These are phyloP conservation scores for Dinoponera quadriceps DNA, from an alignment of 1,140 invertebrate species.

Conservation along the genomic window DNA sequence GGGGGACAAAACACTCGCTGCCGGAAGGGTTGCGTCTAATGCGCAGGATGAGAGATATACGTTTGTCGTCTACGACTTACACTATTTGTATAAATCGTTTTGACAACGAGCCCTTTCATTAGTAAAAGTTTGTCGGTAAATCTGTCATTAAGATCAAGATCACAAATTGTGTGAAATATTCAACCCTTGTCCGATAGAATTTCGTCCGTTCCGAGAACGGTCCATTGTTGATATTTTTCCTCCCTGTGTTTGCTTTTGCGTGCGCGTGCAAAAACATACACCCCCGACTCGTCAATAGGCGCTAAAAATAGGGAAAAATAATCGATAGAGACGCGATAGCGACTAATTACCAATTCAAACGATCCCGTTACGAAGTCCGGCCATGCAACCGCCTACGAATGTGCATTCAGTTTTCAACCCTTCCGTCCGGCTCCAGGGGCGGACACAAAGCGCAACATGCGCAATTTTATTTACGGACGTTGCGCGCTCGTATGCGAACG, in stretches of 20 bases:
- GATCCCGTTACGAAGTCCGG: slow-evolving; percentile 45
- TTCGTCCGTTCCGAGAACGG: slow-evolving; percentile 2
- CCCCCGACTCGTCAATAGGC: not conserved
- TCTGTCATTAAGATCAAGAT: no score
- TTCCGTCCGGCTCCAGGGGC: slow-evolving; percentile 19
- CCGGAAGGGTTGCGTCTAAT: slow-evolving; percentile 56
- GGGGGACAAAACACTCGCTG: slow-evolving; percentile 43
- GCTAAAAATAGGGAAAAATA: slow-evolving; percentile 39
- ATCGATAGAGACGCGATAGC: slow-evolving; percentile 30
- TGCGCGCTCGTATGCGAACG: not conserved
- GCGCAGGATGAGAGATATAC: not conserved
- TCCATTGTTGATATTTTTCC: not conserved
- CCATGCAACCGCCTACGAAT: slow-evolving; percentile 40
- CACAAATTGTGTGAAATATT: no score
- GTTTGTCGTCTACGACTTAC: slow-evolving; percentile 5
- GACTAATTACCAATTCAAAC: slow-evolving; percentile 57
- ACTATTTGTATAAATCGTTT: not conserved
- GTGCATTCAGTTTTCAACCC: slow-evolving; percentile 52
- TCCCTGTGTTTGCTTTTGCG: no score
- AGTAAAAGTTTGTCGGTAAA: no score
- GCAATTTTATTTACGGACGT: slow-evolving; percentile 48
- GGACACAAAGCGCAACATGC: slow-evolving; percentile 55
- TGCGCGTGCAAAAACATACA: no score
- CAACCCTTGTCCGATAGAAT: not conserved
- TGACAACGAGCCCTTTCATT: no score